Conservation (phyloP, 37 sponge, comb jelly and placozoan species). For the Axinella damicornis region DNA sequence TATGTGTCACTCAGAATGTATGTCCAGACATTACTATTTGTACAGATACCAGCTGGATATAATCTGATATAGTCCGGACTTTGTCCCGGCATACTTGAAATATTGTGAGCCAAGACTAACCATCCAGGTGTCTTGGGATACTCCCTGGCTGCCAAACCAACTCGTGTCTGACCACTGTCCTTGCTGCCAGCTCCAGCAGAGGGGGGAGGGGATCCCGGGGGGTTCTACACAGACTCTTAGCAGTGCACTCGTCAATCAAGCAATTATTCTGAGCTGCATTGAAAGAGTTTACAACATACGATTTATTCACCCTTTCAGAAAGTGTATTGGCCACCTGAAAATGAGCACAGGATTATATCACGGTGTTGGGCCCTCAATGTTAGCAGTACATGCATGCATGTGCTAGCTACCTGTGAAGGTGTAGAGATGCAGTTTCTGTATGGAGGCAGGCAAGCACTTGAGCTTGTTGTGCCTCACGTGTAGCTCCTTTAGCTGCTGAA, state of each 20-base stretch:
- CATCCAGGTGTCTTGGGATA: constrained; percentile 48
- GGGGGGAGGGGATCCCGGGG: constrained; percentile 41
- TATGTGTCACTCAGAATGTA: too few relatives aligned
- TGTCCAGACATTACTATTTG: too few relatives aligned
- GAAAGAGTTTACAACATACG: too few relatives aligned
- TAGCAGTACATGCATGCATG: not conserved
- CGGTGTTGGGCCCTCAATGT: too few relatives aligned
- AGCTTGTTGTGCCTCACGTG: constrained; percentile 75
- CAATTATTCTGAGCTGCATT: constrained; percentile 65
- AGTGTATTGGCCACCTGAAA: too few relatives aligned
- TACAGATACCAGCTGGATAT: too few relatives aligned
- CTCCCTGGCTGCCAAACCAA: constrained; percentile 8
- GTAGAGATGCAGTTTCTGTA: constrained; percentile 56
- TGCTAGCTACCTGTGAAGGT: constrained; percentile 84
- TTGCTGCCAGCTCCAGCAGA: constrained; percentile 56
- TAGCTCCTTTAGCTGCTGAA: constrained; percentile 66
- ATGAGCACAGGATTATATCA: too few relatives aligned
- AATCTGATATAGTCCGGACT: too few relatives aligned
- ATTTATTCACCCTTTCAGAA: too few relatives aligned
- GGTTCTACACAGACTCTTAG: not conserved
- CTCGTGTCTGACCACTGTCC: constrained; percentile 4
- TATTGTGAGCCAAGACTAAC: constrained; percentile 29
- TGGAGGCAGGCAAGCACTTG: constrained; percentile 59
- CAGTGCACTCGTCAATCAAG: constrained; percentile 39
- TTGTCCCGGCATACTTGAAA: too few relatives aligned